phyloP scores from a whole-genome alignment of 2,113 vertebrate species.

The Lepus americanus region DNA sequence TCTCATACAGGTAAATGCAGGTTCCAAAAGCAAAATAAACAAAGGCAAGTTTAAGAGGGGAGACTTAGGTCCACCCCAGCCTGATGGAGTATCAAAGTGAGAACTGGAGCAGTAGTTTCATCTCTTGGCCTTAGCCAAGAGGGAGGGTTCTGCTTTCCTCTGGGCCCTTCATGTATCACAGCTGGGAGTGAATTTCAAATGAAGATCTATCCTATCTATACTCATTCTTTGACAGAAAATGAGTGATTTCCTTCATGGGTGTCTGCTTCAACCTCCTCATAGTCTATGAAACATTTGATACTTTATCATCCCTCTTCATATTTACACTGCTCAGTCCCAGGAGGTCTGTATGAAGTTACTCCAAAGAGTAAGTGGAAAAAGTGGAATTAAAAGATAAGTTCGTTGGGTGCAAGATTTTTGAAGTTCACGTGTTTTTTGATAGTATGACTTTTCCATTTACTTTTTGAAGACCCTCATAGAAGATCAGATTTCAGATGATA shows the following conservation, averaged over 20 bases:
- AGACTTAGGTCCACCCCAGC: background rate
- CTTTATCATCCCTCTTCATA: background rate
- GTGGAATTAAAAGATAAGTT: too few relatives aligned
- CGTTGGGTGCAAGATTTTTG: too few relatives aligned
- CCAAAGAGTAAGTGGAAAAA: too few relatives aligned
- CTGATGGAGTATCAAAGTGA: background rate
- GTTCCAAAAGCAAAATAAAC: background rate
- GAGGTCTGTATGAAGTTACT: background rate
- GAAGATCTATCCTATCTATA: background rate
- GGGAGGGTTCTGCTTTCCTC: background rate
- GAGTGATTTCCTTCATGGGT: background rate
- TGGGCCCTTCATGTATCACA: background rate
- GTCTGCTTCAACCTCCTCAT: background rate
- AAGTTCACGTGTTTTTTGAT: too few relatives aligned
- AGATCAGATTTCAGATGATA: background rate
- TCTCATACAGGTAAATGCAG: background rate
- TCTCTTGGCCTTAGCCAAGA: background rate
- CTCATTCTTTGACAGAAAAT: background rate
- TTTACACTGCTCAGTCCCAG: background rate
- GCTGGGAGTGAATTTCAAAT: background rate
- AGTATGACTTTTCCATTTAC: too few relatives aligned
- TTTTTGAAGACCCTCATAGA: too few relatives aligned
- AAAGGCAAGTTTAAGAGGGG: background rate
- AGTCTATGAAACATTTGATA: background rate
- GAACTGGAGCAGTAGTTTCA: background rate